phyloP scores from a whole-genome alignment of 1,140 invertebrate genomes.

The Venturia canescens region DNA sequence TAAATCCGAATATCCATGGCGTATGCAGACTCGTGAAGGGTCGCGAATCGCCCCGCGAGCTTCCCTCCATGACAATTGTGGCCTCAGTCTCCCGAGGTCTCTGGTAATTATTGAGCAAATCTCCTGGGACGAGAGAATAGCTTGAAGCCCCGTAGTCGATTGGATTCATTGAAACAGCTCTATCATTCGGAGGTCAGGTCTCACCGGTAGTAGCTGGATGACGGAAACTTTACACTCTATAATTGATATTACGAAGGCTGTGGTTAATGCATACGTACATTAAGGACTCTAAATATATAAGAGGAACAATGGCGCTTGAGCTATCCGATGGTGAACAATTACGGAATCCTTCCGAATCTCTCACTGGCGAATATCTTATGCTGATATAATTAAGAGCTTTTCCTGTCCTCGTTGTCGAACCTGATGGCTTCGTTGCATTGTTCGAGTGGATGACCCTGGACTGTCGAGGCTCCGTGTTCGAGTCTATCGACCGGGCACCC shows the following conservation, averaged over 20 bases:
- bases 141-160: conserved; percentile 3
- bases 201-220: neutral
- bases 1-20: conserved; percentile 23
- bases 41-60: conserved; percentile 3
- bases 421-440: no score
- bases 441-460: no score
- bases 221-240: conserved; percentile 29
- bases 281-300: conserved; percentile 1
- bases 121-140: conserved; percentile 10
- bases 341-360: neutral
- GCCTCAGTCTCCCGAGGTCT: neutral
- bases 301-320: neutral
- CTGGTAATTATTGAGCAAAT: conserved; percentile 32
- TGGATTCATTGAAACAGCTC: conserved; percentile 24
- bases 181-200: neutral
- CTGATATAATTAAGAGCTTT: no score
- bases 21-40: neutral
- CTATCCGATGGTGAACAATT: neutral
- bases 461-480: no score
- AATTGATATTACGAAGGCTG: conserved; percentile 23
- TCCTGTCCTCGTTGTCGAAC: no score
- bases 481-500: no score
- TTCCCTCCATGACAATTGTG: conserved; percentile 31
- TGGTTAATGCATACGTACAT: conserved; percentile 6
- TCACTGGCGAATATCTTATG: neutral